Evolutionary conservation across 2,888 invertebrate species (phyloP).

Genomic region (Ptychoptera albimana): DNA sequence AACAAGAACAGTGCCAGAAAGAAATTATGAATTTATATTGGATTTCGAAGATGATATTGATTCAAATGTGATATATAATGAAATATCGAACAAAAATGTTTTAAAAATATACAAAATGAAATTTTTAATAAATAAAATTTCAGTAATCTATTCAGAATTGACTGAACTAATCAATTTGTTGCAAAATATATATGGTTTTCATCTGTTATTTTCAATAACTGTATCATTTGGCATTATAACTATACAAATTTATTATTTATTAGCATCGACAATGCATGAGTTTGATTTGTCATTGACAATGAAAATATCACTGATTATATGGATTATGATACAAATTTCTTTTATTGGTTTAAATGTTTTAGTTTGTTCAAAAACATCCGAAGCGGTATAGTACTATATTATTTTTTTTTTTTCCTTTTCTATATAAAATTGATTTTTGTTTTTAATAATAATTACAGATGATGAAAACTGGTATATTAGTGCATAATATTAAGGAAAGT

Average conservation of each 20-base stretch:
- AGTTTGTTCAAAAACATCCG: slow-evolving; percentile 1
- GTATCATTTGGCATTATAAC: slow-evolving; percentile 18
- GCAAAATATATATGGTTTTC: slow-evolving; percentile 15
- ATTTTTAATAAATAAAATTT: slow-evolving; percentile 11
- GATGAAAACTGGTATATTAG: slow-evolving; percentile 14
- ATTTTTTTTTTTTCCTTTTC: no score
- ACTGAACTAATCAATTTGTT: slow-evolving; percentile 16
- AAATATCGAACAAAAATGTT: no score
- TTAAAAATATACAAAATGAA: no score
- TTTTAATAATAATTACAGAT: slow-evolving; percentile 13
- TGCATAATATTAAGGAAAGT: slow-evolving; percentile 15
- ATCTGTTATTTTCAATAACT: slow-evolving; percentile 16
- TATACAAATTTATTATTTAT: slow-evolving; percentile 19
- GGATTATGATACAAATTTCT: slow-evolving; percentile 17
- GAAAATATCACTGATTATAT: slow-evolving; percentile 14
- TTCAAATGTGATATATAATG: no score
- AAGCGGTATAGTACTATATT: slow-evolving; percentile 6
- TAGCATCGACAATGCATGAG: slow-evolving; percentile 8
- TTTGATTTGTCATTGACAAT: slow-evolving; percentile 8
- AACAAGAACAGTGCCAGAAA: slow-evolving; percentile 5
- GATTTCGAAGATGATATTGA: slow-evolving; percentile 1
- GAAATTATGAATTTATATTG: neutral
- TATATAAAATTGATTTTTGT: no score
- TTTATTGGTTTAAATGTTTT: slow-evolving; percentile 3
- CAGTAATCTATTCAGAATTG: slow-evolving; percentile 14